Base-by-base conservation (phyloP, 1,140 invertebrate species). In the Colletes gigas region DNA sequence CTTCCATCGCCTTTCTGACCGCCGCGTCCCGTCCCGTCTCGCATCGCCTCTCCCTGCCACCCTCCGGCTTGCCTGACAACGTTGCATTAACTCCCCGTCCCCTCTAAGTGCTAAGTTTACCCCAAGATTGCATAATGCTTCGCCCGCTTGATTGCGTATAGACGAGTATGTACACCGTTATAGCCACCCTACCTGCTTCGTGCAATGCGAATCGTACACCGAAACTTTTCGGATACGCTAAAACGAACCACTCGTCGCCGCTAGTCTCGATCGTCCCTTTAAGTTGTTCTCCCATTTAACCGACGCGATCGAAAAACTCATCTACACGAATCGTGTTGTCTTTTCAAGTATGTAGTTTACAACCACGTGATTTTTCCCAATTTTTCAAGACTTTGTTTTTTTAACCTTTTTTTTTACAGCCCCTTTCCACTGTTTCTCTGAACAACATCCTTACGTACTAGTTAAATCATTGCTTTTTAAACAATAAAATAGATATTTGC, bases 21-120 rank as follows among this genome's bases (percentile, higher is more conserved):
- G 30, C 69, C 68, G 14, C 17, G 17, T 57, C 81, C 65, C 65
- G 54, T 39, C 73, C 39, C 73, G n/a, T 60, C 72, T 14, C 50
- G 52, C 65, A 19, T 15, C 60, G 60, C 60, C 21, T 39, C 60
- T 17, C 60, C 60, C 41, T 41, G 41, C 30, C 68, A 21, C 68
- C 52, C 76, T 78, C 70, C 60, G 57, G 47, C 70, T 85, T 54
- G 83, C 79, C 81, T 86, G 89, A 89, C 86, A 87, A 84, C 89
- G 85, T 88, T 92, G 89, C 91, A 92, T 92, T 92, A 92, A 92
- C 91, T 91, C 88, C 83, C 86, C 89, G 89, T 89, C 86, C 88
- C 86, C 85, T 86, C 90, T 92, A 93, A 93, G 92, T 93, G 92
- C 88, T 89, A 92, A 92, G 92, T 93, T 93, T 92, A 76, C 89